A percentile compares a stretch with the other conserved stretches of the same genome.
phyloP scores from a whole-genome alignment of 2,888 invertebrate genomes.

The Euphydryas editha region DNA sequence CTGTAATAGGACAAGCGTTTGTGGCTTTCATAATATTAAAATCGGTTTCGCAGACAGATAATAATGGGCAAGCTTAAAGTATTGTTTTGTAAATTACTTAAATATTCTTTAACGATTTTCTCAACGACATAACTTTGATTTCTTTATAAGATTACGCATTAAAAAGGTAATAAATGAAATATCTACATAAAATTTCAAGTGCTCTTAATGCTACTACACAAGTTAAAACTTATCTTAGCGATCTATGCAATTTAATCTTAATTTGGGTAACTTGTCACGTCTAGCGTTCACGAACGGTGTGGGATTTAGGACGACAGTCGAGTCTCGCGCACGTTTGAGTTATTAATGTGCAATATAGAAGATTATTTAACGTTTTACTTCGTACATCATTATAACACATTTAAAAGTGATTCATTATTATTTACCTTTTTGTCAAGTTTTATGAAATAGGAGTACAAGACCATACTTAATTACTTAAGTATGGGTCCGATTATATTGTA shows the following conservation, averaged over 20 bases:
- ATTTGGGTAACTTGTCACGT: conserved; percentile 52
- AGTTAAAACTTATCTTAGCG: neutral
- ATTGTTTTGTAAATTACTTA: conserved; percentile 5
- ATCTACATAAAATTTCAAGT: neutral
- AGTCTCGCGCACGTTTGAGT: conserved; percentile 46
- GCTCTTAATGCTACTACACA: neutral
- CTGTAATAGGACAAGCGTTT: conserved; percentile 18
- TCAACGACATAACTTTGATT: neutral
- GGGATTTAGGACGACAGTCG: conserved; percentile 54
- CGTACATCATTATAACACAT: neutral
- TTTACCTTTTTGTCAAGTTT: neutral
- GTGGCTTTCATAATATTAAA: conserved; percentile 19
- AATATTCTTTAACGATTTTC: neutral
- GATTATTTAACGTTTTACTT: conserved; percentile 20
- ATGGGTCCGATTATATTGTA: neutral
- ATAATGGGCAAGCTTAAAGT: conserved; percentile 1
- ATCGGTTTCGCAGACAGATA: conserved; percentile 8
- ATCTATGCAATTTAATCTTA: conserved; percentile 18
- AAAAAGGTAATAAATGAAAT: neutral
- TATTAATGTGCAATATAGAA: conserved; percentile 33
- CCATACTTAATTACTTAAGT: neutral
- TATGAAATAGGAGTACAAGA: neutral
- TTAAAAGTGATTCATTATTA: neutral
- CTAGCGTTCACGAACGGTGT: conserved; percentile 57
- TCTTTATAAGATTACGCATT: neutral